These are phyloP conservation scores for Coilia nasus DNA, from an alignment of 2,797 vertebrate species.

Conservation along the genomic window DNA sequence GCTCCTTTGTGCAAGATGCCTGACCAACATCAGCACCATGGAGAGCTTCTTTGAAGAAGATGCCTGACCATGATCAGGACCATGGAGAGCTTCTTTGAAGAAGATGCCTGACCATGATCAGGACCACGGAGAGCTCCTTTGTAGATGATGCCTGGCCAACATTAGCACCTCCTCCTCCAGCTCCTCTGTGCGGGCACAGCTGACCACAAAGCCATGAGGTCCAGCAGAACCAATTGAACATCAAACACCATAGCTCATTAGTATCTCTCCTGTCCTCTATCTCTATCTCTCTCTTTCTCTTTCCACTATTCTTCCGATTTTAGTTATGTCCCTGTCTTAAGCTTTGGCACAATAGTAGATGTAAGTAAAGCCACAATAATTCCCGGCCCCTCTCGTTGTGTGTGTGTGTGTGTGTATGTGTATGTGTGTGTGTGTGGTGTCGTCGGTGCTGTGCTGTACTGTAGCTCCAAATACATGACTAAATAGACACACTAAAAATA, in stretches of 20 bases:
- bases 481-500: constrained; percentile 55
- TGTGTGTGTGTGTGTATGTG: constrained; percentile 59
- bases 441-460: constrained; percentile 77
- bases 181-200: not conserved
- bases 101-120: not conserved
- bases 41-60: no score
- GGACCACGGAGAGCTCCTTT: not conserved
- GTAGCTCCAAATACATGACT: constrained; percentile 74
- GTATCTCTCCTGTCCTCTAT: not conserved
- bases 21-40: no score
- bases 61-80: not conserved
- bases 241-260: not conserved
- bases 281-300: constrained; percentile 15
- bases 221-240: not conserved
- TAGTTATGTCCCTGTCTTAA: constrained; percentile 52
- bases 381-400: constrained; percentile 55
- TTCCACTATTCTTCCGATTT: constrained; percentile 37
- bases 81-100: not conserved
- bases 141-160: not conserved
- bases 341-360: constrained; percentile 71
- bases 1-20: no score
- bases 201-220: not conserved
- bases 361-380: not conserved
- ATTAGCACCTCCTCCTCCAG: no score
- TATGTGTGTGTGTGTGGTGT: constrained; percentile 1